Evolutionary conservation across 2,888 invertebrate genomes (phyloP), one percentile per base, ranked within the genome.

Genomic region (Lamellibrachia satsuma): DNA sequence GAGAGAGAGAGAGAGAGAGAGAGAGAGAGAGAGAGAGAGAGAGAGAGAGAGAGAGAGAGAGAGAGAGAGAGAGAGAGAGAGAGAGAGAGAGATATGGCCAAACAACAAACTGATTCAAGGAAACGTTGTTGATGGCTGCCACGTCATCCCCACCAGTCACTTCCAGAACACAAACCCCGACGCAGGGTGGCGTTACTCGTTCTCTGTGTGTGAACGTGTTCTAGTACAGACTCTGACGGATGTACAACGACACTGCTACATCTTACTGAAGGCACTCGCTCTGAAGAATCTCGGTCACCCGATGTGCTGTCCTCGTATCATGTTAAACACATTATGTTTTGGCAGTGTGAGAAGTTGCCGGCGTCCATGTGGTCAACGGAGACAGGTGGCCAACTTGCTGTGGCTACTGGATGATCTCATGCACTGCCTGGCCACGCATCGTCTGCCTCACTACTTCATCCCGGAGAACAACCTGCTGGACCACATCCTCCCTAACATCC

Each of bases 361-460:
- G 93, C 94, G 8, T 91, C 93, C 7, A 92, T 93, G 15, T 95
- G 95, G 95, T 92, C 94, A 22, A 93, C 57, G 7, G 75, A 75
- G 15, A 75, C 75, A 6, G 94, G 94, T 94, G 3, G 91, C 93
- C 7, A 94, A 94, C 93, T 93, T 95, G 1, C 94, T 95, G 39
- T 92, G 92, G 55, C 92, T 95, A 3, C 9, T 95, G 27, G 95
- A 95, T 51, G 92, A 93, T 11, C 93, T 95, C 8, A 27, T 94
- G n/a, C 93, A 94, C 39, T 92, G 93, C 91, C 91, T 95, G 2
- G 93, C 93, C 52, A 92, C 93, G 92, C 94, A 93, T 57, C 93
- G 94, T 27, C 92, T 95, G 9, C 94, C 95, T 11, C 94, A 95
- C 90, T 95, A 95, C 90, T 95, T 95, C 92, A 93, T 95, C 15